Conservation (phyloP, 2,113 vertebrate species). For the Anarrhichthys ocellatus region DNA sequence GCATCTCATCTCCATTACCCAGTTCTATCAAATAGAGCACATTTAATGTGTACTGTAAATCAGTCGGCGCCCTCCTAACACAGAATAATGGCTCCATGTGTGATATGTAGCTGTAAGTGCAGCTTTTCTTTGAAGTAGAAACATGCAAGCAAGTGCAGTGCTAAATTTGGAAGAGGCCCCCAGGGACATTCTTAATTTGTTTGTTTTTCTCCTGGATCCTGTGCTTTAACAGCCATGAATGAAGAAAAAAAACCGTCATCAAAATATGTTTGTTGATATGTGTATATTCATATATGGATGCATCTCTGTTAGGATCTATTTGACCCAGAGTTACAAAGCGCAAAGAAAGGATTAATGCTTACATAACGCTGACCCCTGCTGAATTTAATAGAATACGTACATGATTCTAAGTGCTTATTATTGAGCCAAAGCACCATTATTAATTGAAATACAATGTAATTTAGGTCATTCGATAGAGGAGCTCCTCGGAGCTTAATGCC, state of each 20-base stretch:
- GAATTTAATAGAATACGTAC: slow-evolving; percentile 31
- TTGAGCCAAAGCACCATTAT: slow-evolving; percentile 4
- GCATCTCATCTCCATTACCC: slow-evolving; percentile 50
- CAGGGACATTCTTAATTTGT: slow-evolving; percentile 70
- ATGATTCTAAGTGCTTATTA: slow-evolving; percentile 37
- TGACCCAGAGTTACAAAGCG: slow-evolving; percentile 36
- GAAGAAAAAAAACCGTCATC: slow-evolving; percentile 7
- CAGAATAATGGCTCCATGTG: slow-evolving; percentile 66
- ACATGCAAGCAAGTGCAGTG: slow-evolving; percentile 63
- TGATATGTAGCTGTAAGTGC: slow-evolving; percentile 66
- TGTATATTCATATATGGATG: not conserved
- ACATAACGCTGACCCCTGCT: slow-evolving; percentile 15
- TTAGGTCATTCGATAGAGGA: not conserved
- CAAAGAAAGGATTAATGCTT: not conserved
- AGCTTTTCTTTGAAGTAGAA: slow-evolving; percentile 75
- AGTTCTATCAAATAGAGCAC: slow-evolving; percentile 61
- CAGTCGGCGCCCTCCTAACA: slow-evolving; percentile 22
- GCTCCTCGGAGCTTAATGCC: not conserved
- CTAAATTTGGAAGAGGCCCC: slow-evolving; percentile 77
- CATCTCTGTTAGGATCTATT: slow-evolving; percentile 25
- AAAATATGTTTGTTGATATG: slow-evolving; percentile 18
- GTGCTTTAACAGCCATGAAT: slow-evolving; percentile 44
- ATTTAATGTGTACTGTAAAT: slow-evolving; percentile 52
- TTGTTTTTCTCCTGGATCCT: slow-evolving; percentile 62
- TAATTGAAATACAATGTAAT: slow-evolving; percentile 14